Base-by-base conservation (phyloP, 2,113 vertebrate genomes). In the Equus quagga region DNA sequence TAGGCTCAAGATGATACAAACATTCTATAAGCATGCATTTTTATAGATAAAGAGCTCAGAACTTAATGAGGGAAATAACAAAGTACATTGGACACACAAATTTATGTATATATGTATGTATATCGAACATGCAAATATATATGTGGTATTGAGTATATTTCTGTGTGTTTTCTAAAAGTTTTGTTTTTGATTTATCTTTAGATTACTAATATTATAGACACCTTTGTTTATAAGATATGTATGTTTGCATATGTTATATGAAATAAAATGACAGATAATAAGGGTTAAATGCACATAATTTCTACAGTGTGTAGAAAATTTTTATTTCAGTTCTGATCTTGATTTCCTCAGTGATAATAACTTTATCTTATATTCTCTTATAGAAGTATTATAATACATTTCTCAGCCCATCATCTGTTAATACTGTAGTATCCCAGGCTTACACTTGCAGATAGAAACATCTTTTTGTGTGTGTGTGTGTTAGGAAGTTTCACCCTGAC, bases 251-350 rank as follows among this genome's bases (percentile, higher is more conserved):
- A 15, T 49, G 14, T 95, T 78, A 24, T 60, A 10, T 65, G 26
- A 65, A 93, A 80, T 88, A 85, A 83, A 95, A 49, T 87, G n/a
- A 49, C 81, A 24, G n/a, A 78, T 83, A 84, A 46, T 84, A 81
- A 72, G 14, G 6, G 5, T 49, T 73, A 97, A 78, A 49, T 81
- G 33, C 0, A 51, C 26, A 2, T 28, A 49, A 28, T 89, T 92
- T 94, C 49, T 69, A 24, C 31, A 36, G 21, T 10, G 23, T 64
- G 1, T 65, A 31, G 7, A 76, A 31, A 60, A 31, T 69, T 82
- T 70, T 3, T 18, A 1, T 58, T 96, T 96, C 21, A 76, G 0
- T 62, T 65, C 1, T 67, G 23, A 89, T 82, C 11, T 44, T 96
- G 1, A 89, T 58, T 89, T 31, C 36, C 23, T 95, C 23, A 11